Evolutionary conservation across 2,888 invertebrate species (phyloP).

Genomic region (Dendrolimus pini): DNA sequence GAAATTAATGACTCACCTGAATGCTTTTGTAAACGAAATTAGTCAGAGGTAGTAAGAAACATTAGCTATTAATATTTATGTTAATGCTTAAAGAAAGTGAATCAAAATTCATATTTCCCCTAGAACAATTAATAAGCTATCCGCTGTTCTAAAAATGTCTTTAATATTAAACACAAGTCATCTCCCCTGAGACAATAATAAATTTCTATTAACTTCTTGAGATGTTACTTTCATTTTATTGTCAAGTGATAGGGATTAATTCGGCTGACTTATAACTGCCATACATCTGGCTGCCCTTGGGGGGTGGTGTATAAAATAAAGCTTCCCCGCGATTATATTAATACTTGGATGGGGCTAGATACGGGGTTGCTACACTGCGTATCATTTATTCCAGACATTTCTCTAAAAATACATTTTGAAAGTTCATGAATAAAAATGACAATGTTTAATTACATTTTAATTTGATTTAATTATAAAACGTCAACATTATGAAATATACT

Average conservation of each 20-base stretch:
- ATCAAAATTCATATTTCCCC: too few species aligned
- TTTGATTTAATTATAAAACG: too few species aligned
- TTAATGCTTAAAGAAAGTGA: too few species aligned
- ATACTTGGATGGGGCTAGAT: constrained; percentile 51
- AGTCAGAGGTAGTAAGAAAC: background rate
- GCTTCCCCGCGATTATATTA: constrained; percentile 71
- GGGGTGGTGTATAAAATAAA: constrained; percentile 67
- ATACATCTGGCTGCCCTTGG: constrained; percentile 66
- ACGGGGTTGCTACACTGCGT: constrained; percentile 15
- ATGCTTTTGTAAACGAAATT: background rate
- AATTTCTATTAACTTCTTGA: constrained; percentile 70
- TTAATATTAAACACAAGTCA: constrained; percentile 36
- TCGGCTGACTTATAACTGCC: constrained; percentile 73
- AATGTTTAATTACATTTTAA: too few species aligned
- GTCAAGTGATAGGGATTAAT: constrained; percentile 74
- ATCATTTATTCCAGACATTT: too few species aligned
- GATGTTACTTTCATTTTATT: constrained; percentile 71
- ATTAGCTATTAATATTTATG: background rate
- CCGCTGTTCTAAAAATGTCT: constrained; percentile 10
- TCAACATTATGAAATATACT: too few species aligned
- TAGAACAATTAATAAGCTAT: too few species aligned
- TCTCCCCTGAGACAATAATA: constrained; percentile 52
- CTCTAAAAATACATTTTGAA: too few species aligned
- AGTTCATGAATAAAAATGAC: too few species aligned
- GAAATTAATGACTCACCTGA: too few species aligned